These are phyloP conservation scores for Phataginus tricuspis DNA, from an alignment of 2,797 vertebrate species.

Conservation along the genomic window DNA sequence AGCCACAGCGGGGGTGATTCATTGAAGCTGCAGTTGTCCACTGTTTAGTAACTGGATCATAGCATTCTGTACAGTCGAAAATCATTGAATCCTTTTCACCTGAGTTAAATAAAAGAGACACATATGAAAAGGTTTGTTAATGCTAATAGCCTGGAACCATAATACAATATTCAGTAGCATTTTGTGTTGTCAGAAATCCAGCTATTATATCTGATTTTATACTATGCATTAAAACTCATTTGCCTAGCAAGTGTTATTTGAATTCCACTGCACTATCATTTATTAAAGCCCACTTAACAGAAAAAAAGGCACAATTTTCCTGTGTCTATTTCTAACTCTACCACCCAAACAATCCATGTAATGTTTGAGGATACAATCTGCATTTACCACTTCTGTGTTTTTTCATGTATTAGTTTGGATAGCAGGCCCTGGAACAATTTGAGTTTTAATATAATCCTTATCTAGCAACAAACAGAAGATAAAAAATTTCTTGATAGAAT, in stretches of 20 bases:
- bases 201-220: constrained; percentile 53
- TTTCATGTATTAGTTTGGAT: constrained; percentile 21
- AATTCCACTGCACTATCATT: constrained; percentile 6
- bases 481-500: not conserved
- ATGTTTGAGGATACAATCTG: not conserved
- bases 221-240: constrained; percentile 40
- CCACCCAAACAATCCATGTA: constrained; percentile 36
- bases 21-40: constrained; percentile 97
- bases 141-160: not conserved
- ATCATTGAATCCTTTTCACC: constrained; percentile 99
- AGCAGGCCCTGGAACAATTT: not conserved
- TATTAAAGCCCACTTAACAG: constrained; percentile 59
- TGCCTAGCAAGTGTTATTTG: constrained; percentile 37
- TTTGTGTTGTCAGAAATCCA: constrained; percentile 54
- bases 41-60: constrained; percentile 97
- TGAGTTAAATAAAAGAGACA: constrained; percentile 79
- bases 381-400: constrained; percentile 34
- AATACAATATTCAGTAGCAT: constrained; percentile 35
- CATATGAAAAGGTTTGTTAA: constrained; percentile 41
- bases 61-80: constrained; percentile 97
- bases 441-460: constrained; percentile 47
- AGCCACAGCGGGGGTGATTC: constrained; percentile 95
- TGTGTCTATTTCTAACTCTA: constrained; percentile 51
- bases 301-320: constrained; percentile 21
- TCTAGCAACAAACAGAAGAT: constrained; percentile 48